Conservation (phyloP, 1,140 invertebrate genomes). For the Ceratosolen solmsi region DNA sequence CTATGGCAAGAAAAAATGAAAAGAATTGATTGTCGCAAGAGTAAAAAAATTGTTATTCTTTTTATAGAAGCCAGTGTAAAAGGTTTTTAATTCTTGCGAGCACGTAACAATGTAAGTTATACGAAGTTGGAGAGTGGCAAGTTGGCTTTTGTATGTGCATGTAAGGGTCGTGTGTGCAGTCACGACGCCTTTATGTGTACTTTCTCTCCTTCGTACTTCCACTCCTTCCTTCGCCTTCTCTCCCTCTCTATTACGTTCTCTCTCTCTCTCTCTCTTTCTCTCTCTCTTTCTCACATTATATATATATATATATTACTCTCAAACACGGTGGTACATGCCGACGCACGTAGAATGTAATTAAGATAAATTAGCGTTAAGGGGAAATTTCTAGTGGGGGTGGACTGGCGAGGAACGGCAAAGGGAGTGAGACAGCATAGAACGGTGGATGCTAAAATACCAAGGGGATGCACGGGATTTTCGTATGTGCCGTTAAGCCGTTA, state of each 20-base stretch:
- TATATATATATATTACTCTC: not conserved
- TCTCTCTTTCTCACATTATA: not conserved
- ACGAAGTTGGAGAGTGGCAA: not conserved
- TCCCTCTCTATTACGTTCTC: not conserved
- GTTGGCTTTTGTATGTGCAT: not conserved
- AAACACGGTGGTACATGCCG: slow-evolving; percentile 56
- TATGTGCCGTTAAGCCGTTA: slow-evolving; percentile 16
- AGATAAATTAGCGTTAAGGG: slow-evolving; percentile 72
- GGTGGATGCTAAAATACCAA: slow-evolving; percentile 35
- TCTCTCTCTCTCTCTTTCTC: slow-evolving; percentile 3
- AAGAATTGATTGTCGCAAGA: too few relatives aligned
- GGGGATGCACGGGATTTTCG: slow-evolving; percentile 36
- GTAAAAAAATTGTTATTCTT: too few relatives aligned
- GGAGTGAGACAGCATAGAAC: slow-evolving; percentile 44
- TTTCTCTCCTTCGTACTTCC: not conserved
- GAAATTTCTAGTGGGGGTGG: slow-evolving; percentile 40
- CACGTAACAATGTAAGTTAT: slow-evolving; percentile 40
- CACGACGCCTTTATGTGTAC: slow-evolving; percentile 17
- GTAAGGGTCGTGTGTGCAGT: slow-evolving; percentile 3
- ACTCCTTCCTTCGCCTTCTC: not conserved
- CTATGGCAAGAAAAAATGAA: too few relatives aligned
- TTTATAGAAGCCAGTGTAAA: too few relatives aligned
- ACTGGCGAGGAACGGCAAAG: slow-evolving; percentile 5
- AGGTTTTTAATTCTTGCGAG: slow-evolving; percentile 37
- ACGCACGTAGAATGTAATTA: slow-evolving; percentile 72